A percentile compares a stretch with the other conserved stretches of the same genome.
These are phyloP conservation scores for Aricia artaxerxes DNA, from an alignment of 2,888 invertebrate species.

Conservation along the genomic window DNA sequence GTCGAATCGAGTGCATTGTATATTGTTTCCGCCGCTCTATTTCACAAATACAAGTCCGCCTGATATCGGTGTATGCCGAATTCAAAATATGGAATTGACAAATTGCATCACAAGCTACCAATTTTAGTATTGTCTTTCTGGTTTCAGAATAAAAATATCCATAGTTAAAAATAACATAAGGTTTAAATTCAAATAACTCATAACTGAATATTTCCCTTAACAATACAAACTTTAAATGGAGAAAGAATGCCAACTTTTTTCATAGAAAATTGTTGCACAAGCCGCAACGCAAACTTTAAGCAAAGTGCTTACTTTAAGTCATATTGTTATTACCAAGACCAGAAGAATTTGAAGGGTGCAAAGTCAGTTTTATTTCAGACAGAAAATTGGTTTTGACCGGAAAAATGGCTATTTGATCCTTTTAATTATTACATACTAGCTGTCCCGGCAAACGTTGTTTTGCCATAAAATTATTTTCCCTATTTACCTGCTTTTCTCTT, in stretches of 20 bases:
- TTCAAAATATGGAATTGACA: neutral
- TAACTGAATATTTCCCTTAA: neutral
- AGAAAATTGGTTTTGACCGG: too few relatives aligned
- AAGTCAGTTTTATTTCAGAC: too few relatives aligned
- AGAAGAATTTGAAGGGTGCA: too few relatives aligned
- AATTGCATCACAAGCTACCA: constrained; percentile 11
- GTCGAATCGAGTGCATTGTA: neutral
- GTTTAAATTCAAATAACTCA: neutral
- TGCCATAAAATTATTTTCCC: too few relatives aligned
- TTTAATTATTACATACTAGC: too few relatives aligned
- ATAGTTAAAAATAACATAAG: neutral
- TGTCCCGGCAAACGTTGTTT: too few relatives aligned
- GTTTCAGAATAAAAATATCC: neutral
- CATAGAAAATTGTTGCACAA: constrained; percentile 16
- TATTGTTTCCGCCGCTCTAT: neutral
- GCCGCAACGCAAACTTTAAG: constrained; percentile 1
- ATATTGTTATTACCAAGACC: neutral
- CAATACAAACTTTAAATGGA: constrained; percentile 4
- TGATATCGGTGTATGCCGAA: neutral
- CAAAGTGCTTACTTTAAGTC: neutral
- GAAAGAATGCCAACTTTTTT: neutral
- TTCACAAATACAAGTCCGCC: constrained; percentile 1
- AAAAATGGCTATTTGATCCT: too few relatives aligned
- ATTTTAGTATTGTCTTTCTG: constrained; percentile 6
- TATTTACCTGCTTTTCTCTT: too few relatives aligned